These are phyloP conservation scores for Sepiola atlantica DNA, from an alignment of 2,888 invertebrate species.

Conservation along the genomic window DNA sequence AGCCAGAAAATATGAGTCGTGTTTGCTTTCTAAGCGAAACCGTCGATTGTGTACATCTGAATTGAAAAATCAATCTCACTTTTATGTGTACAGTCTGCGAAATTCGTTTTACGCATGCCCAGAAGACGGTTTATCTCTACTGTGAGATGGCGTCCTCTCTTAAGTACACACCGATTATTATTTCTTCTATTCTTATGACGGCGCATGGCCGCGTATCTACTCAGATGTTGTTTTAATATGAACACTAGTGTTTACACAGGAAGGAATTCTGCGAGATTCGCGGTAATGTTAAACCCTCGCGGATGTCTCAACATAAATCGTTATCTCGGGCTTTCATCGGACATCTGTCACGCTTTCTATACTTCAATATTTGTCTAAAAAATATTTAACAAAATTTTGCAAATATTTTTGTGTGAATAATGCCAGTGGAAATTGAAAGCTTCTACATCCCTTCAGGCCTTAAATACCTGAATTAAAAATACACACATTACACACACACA, in stretches of 20 bases:
- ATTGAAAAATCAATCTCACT: neutral
- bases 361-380: neutral
- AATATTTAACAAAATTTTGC: neutral
- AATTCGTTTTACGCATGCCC: constrained; percentile 2
- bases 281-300: neutral
- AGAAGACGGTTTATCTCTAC: neutral
- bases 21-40: neutral
- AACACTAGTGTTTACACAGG: neutral
- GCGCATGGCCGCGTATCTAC: neutral
- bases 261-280: neutral
- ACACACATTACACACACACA: no score
- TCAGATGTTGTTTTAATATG: neutral
- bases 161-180: neutral
- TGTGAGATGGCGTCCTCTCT: no score
- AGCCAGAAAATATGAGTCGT: neutral
- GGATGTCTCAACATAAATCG: neutral
- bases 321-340: neutral
- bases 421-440: neutral
- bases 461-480: no score
- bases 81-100: neutral
- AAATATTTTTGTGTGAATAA: neutral
- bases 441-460: no score
- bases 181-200: neutral
- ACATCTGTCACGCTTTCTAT: neutral
- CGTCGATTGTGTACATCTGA: neutral